A percentile compares a stretch with the other conserved stretches of the same genome.
These are phyloP conservation scores for Mizuhopecten yessoensis DNA, from an alignment of 1,140 invertebrate species.

Conservation along the genomic window DNA sequence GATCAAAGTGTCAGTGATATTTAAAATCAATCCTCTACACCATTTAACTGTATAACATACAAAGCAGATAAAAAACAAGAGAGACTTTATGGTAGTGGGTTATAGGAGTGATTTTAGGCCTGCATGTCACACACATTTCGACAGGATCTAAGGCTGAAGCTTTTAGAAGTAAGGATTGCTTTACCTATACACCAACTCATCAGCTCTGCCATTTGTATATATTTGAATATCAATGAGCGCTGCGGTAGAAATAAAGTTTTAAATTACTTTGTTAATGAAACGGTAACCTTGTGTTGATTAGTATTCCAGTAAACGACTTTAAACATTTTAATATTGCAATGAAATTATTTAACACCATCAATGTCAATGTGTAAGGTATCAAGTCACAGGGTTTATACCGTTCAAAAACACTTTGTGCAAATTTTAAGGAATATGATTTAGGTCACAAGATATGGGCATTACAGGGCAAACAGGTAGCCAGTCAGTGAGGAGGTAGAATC, in stretches of 20 bases:
- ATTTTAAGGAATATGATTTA: not conserved
- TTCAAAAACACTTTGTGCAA: not conserved
- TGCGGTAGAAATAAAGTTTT: not conserved
- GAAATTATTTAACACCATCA: not conserved
- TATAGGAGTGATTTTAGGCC: not conserved
- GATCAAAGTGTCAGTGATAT: constrained; percentile 28
- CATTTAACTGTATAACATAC: constrained; percentile 39
- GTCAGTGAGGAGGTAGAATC: not conserved
- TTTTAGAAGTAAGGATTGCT: not conserved
- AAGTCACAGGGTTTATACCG: not conserved
- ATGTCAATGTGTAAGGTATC: constrained; percentile 16
- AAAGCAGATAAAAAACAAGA: constrained; percentile 7
- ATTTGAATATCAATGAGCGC: constrained; percentile 31
- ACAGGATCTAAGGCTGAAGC: not conserved
- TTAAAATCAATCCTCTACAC: constrained; percentile 11
- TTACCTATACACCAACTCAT: not conserved
- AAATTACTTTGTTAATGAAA: constrained; percentile 40
- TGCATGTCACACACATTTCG: not conserved
- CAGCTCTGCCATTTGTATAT: constrained; percentile 14
- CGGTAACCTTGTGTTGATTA: not conserved
- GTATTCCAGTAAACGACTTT: not conserved
- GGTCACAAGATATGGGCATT: not conserved
- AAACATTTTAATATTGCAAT: constrained; percentile 30
- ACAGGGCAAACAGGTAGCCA: not conserved
- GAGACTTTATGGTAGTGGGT: constrained; percentile 5